phyloP scores from a whole-genome alignment of 2,888 invertebrate species.

The Spisula subtruncata region DNA sequence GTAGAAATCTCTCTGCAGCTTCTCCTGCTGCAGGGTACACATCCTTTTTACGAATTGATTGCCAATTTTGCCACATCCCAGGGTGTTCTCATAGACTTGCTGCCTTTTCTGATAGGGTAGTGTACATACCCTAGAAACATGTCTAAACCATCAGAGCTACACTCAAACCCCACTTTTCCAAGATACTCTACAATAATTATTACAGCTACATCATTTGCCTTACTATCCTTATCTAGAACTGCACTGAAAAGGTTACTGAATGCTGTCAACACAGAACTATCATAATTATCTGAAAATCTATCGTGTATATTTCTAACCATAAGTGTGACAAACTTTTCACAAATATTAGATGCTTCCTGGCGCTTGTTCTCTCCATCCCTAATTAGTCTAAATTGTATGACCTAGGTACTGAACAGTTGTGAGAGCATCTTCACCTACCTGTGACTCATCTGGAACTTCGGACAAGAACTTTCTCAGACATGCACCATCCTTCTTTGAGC shows the following conservation, averaged over 20 bases:
- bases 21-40: too few species aligned
- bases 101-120: too few species aligned
- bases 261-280: neutral
- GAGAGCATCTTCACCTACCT: constrained; percentile 36
- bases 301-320: neutral
- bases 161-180: neutral
- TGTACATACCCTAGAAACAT: too few species aligned
- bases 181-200: neutral
- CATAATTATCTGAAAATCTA: constrained; percentile 49
- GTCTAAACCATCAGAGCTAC: neutral
- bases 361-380: neutral
- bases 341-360: neutral
- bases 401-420: constrained; percentile 53
- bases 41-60: too few species aligned
- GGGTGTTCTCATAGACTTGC: too few species aligned
- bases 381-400: constrained; percentile 6
- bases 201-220: too few species aligned
- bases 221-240: neutral
- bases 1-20: too few species aligned
- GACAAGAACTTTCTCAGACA: constrained; percentile 37
- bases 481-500: constrained; percentile 30
- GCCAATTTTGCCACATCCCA: too few species aligned
- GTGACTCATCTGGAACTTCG: too few species aligned
- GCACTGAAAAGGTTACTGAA: neutral
- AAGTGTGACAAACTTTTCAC: neutral